Percentiles rank a stretch among this genome's conserved stretches.
Evolutionary conservation across 2,113 vertebrate genomes (phyloP).

Genomic region (Catharus fuscescens): DNA sequence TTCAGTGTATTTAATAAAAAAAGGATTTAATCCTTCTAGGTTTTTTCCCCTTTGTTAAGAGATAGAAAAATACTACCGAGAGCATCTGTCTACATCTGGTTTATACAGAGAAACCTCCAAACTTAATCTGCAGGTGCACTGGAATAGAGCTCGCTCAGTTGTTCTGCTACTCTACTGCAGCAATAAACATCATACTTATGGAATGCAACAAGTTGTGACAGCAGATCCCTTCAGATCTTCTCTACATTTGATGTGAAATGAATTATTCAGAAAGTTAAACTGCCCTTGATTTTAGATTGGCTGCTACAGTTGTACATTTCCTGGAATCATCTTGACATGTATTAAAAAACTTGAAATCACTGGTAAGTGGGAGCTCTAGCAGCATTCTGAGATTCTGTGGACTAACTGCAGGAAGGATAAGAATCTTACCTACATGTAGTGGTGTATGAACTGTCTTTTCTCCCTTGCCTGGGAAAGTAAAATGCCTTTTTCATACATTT

Average conservation of each 20-base stretch:
- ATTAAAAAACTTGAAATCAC: background rate
- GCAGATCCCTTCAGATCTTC: background rate
- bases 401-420: background rate
- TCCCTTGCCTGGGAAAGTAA: background rate
- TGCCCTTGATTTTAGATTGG: background rate
- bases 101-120: background rate
- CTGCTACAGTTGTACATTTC: background rate
- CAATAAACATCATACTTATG: background rate
- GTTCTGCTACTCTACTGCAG: background rate
- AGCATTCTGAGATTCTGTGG: background rate
- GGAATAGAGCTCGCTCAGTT: rapidly evolving
- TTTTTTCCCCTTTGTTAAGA: background rate
- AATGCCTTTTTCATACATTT: background rate
- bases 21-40: background rate
- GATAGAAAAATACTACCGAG: background rate
- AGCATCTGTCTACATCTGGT: background rate
- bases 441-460: background rate
- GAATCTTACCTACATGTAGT: background rate
- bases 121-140: background rate
- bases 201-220: background rate
- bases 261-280: background rate
- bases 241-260: background rate
- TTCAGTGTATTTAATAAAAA: background rate
- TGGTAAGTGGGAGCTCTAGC: background rate
- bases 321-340: background rate